phyloP scores from a whole-genome alignment of 2,113 vertebrate genomes.

The Theristicus caerulescens region DNA sequence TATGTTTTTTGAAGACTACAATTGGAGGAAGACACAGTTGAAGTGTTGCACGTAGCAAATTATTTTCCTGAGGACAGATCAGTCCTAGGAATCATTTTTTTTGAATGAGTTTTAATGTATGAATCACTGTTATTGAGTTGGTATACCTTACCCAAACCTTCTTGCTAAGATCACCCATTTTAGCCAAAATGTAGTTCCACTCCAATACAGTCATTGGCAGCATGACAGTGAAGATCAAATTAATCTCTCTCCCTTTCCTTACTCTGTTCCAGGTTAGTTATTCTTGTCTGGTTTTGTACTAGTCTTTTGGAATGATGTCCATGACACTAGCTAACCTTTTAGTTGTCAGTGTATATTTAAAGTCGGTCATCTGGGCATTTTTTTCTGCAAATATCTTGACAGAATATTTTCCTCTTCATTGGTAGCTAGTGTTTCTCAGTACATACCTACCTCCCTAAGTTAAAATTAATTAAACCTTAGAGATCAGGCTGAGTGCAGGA shows the following conservation, averaged over 20 bases:
- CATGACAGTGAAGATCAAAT: background rate
- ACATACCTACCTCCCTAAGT: background rate
- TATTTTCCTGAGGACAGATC: background rate
- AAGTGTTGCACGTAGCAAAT: background rate
- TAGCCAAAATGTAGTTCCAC: background rate
- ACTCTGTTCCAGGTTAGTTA: background rate
- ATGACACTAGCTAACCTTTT: background rate
- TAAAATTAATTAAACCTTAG: background rate
- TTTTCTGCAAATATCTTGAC: background rate
- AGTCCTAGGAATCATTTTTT: background rate
- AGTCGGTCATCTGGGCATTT: background rate
- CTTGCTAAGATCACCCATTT: background rate
- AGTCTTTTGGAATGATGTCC: background rate
- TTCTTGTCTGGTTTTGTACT: background rate
- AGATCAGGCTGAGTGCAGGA: background rate
- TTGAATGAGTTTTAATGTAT: background rate
- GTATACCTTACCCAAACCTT: background rate
- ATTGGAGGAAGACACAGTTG: background rate
- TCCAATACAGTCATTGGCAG: background rate
- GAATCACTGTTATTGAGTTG: background rate
- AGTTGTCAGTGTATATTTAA: background rate
- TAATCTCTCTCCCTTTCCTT: background rate
- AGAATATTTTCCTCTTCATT: background rate
- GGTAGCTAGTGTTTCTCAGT: background rate
- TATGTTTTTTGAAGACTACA: fast-evolving